Evolutionary conservation across 2,888 invertebrate species (phyloP), one percentile per base, ranked within the genome.

Genomic region (Oasisia sp.): DNA sequence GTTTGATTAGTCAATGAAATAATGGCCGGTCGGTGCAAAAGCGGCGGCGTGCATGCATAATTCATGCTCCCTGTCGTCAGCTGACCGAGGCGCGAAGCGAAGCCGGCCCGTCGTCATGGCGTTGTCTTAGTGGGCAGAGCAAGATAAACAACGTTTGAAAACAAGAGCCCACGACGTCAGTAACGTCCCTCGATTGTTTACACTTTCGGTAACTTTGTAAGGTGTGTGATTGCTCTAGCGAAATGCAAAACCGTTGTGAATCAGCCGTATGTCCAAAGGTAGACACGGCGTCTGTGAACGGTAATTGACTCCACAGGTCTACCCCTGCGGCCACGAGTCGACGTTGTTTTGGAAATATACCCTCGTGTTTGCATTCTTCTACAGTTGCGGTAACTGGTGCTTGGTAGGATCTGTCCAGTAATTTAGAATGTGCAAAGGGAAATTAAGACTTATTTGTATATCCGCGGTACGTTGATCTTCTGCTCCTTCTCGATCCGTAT

Each of bases 1-100:
- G 74, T 74, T 74, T 74, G 74, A 74, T 74, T 74, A 74, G 74
- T 74, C 74, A 74, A 74, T 74, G 74, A 74, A 74, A 74, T 74
- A 74, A 74, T 74, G 74, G 74, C 74, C 74, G 74, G 19, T 74
- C 74, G 74, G 74, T 27, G 74, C 74, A 74, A 74, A 7, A 74
- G 74, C 74, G 74, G 74, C 74, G 74, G 74, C 74, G 74, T n/a
- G 27, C 27, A 74, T 74, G 74, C 74, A 74, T 74, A 74, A 74
- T 74, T 74, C 74, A 74, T 74, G 74, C 74, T 74, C 74, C 74
- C 74, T 74, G 27, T 74, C 74, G 74, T 74, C 74, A 74, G 74
- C 74, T 74, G 74, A 74, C 74, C 74, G 74, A 74, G 74, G 74
- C 74, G 74, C 74, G 74, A 74, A 74, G 27, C n/a, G 74, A 74